phyloP scores from a whole-genome alignment of 1,140 invertebrate genomes.

The Homarus americanus region DNA sequence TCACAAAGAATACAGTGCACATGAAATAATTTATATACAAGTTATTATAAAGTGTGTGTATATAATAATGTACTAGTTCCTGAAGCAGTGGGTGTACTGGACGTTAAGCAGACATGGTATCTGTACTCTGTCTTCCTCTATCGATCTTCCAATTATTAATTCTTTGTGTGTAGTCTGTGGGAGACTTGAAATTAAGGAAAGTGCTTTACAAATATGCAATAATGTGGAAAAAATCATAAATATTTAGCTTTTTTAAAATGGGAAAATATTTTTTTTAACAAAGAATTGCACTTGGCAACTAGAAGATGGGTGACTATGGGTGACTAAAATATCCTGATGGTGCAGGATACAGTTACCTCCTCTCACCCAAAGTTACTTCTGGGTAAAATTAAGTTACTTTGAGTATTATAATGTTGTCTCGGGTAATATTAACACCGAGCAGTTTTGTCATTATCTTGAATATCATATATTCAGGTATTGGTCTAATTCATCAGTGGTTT shows the following conservation, averaged over 20 bases:
- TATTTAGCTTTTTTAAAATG: background rate
- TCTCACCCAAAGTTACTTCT: background rate
- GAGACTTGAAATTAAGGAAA: background rate
- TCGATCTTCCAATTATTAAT: background rate
- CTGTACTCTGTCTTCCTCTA: background rate
- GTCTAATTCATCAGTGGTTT: conserved; percentile 5
- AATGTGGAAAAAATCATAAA: background rate
- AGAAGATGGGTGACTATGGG: background rate
- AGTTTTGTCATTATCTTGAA: conserved; percentile 12
- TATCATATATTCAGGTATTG: conserved; percentile 55
- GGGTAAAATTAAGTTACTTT: background rate
- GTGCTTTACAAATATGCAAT: background rate
- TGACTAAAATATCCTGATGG: background rate
- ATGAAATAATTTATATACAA: background rate
- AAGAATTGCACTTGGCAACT: background rate
- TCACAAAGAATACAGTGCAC: background rate
- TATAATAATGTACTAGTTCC: background rate
- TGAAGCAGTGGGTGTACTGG: background rate
- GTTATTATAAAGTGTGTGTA: background rate
- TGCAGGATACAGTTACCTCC: background rate
- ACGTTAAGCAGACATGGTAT: background rate
- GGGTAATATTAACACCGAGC: background rate
- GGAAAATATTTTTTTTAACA: background rate
- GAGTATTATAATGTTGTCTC: background rate
- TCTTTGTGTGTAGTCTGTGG: background rate